Evolutionary conservation across 2,888 invertebrate species (phyloP).

Genomic region (Xanthia icteritia): DNA sequence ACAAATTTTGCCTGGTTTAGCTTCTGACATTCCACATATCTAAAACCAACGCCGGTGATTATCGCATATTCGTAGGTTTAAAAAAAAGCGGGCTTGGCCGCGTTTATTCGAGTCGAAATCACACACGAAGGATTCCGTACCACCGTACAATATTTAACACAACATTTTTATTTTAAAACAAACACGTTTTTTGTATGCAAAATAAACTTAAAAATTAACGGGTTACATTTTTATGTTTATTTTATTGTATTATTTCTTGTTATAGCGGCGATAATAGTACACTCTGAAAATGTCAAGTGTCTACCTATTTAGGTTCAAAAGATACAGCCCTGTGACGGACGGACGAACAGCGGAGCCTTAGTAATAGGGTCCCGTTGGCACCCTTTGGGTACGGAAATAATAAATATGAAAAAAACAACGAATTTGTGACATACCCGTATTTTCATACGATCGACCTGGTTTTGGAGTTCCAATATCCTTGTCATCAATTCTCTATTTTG

Average conservation of each 20-base stretch:
- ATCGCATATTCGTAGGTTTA: neutral
- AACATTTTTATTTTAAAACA: no score
- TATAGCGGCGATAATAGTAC: no score
- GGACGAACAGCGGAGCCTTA: neutral
- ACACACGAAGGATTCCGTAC: no score
- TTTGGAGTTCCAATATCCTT: slow-evolving; percentile 76
- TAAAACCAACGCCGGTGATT: neutral
- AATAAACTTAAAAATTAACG: no score
- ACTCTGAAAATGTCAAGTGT: no score
- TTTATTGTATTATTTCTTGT: no score
- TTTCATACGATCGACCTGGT: slow-evolving; percentile 73
- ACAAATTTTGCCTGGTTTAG: neutral
- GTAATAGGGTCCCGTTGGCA: neutral
- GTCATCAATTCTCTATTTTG: slow-evolving; percentile 69
- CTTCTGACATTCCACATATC: slow-evolving; percentile 11
- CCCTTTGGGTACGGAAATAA: neutral
- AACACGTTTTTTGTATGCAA: no score
- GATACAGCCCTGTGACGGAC: neutral
- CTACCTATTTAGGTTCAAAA: no score
- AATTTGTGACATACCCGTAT: slow-evolving; percentile 65
- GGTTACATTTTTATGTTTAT: no score
- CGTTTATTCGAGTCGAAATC: no score
- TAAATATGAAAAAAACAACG: no score
- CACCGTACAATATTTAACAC: no score
- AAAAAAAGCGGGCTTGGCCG: neutral